Base-by-base conservation (phyloP, 2,113 vertebrate species). In the Labrus mixtus region DNA sequence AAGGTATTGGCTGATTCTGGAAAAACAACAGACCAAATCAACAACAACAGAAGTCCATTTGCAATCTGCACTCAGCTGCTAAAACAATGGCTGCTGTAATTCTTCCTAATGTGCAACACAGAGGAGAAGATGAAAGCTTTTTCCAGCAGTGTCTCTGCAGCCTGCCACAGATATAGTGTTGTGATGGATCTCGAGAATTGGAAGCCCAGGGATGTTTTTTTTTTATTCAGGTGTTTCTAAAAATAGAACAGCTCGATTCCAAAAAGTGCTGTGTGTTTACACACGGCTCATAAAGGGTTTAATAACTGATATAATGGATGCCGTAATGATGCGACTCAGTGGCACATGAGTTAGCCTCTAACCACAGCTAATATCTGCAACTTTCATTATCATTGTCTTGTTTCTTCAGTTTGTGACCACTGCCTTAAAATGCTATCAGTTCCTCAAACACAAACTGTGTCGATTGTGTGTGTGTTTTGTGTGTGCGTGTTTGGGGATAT, bases 41-140 rank as follows among this genome's bases (percentile, higher is more conserved):
- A 70, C 72, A 83, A 41, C 60, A 50, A 46, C 61, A 74, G 60
- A 53, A 62, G 46, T 13, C 20, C 1, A 76, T 84, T 90, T 80
- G 78, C 81, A 73, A 81, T 74, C 45, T 64, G 58, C 37, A 12
- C 46, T 81, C 36, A n/a, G 43, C 73, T 73, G 59, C 63, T 67
- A 74, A 67, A 70, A 67, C 41, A 78, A 76, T 61, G 73, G 60
- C 72, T 60, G 63, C 68, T 71, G 68, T 64, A 73, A 63, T 45
- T 70, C 61, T 81, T 58, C 62, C 55, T 75, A 37, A 80, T 79
- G 57, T 25, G 51, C 45, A 76, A 65, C 36, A 19, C 10, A 13
- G 56, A 16, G 55, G 41, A 68, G 66, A 62, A 86, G 82, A 86
- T 86, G 78, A 87, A 89, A 87, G 84, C 59, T 59, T 22, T 48